phyloP scores from a whole-genome alignment of 2,113 vertebrate genomes.

The Cynocephalus volans region DNA sequence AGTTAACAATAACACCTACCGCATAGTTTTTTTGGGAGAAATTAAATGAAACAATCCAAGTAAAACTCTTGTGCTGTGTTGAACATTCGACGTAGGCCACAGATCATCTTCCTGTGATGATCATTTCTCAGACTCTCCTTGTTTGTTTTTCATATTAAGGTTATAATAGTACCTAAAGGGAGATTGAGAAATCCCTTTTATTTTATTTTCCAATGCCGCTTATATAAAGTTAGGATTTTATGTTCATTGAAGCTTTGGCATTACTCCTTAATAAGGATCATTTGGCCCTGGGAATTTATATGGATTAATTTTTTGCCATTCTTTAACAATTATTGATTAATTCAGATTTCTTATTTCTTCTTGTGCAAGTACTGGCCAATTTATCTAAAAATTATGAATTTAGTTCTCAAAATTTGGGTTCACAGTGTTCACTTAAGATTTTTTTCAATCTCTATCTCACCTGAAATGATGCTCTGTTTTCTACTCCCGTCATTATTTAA shows the following conservation, averaged over 20 bases:
- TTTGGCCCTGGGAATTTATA: not conserved
- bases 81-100: not conserved
- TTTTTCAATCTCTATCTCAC: not conserved
- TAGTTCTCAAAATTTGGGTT: not conserved
- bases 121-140: not conserved
- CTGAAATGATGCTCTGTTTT: slow-evolving; percentile 2
- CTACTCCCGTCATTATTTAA: not conserved
- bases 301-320: not conserved
- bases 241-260: not conserved
- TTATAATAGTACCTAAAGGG: not conserved
- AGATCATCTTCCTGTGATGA: not conserved
- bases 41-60: slow-evolving; percentile 14
- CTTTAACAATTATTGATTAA: slow-evolving; percentile 24
- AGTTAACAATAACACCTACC: not conserved
- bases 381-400: slow-evolving; percentile 15
- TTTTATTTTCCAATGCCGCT: not conserved
- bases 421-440: not conserved
- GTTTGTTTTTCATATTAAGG: not conserved
- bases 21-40: not conserved
- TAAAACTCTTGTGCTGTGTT: not conserved
- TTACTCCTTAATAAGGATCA: slow-evolving; percentile 6
- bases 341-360: not conserved
- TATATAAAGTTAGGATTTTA: not conserved
- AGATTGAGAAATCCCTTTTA: not conserved
- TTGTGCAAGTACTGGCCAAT: not conserved